Conservation (phyloP, 2,888 invertebrate genomes). For the Thera britannica region DNA sequence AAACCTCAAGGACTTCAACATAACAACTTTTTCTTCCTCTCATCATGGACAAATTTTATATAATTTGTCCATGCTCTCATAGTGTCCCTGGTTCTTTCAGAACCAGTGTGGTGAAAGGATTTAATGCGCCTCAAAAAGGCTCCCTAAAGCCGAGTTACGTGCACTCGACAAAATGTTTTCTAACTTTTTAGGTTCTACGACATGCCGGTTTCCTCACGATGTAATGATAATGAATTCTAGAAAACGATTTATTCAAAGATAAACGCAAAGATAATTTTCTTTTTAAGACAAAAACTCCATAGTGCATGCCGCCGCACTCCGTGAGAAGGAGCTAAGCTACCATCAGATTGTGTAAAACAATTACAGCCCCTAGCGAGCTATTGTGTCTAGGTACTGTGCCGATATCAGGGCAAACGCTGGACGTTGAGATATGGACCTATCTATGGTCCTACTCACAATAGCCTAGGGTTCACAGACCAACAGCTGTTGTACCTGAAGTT, state of each 20-base stretch:
- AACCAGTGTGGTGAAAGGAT: no score
- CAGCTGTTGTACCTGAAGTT: slow-evolving; percentile 5
- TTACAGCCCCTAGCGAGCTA: slow-evolving; percentile 48
- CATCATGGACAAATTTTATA: no score
- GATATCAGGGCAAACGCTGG: slow-evolving; percentile 13
- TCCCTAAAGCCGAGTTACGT: no score
- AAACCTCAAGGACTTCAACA: no score
- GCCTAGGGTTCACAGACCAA: not conserved
- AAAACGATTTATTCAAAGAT: not conserved
- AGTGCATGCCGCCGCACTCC: slow-evolving; percentile 28
- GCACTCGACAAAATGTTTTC: no score
- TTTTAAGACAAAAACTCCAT: slow-evolving; percentile 9
- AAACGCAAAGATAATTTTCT: not conserved
- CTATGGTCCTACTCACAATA: not conserved
- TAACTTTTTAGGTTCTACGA: no score
- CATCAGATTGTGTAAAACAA: slow-evolving; percentile 51
- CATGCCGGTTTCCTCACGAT: no score
- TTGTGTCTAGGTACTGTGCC: slow-evolving; percentile 35
- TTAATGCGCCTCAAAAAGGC: no score
- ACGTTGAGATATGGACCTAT: slow-evolving; percentile 13
- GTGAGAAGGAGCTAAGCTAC: slow-evolving; percentile 47
- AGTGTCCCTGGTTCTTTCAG: no score
- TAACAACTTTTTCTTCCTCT: no score
- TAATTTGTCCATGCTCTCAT: no score
- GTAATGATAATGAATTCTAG: no score